phyloP scores from a whole-genome alignment of 92 coral and sea anemone genomes.

The Palythoa heliodiscus region DNA sequence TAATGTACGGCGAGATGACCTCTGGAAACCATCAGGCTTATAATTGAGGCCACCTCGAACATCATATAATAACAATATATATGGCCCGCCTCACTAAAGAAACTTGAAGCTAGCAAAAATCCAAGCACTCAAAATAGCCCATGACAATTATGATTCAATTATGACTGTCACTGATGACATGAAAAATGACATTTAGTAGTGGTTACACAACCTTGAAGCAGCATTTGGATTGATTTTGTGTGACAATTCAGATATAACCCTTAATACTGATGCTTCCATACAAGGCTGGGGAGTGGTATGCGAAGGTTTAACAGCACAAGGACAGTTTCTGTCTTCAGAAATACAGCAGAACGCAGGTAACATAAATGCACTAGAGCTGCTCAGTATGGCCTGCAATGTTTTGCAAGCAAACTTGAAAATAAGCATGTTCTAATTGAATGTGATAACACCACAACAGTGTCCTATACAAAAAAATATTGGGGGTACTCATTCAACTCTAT shows the following conservation, averaged over 20 bases:
- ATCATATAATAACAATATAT: too few species aligned
- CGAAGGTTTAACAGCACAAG: slow-evolving; percentile 39
- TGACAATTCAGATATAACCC: slow-evolving; percentile 48
- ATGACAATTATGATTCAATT: slow-evolving; percentile 40
- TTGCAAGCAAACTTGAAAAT: slow-evolving; percentile 31
- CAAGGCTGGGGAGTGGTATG: slow-evolving; percentile 58
- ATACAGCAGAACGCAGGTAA: slow-evolving; percentile 38
- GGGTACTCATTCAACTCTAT: slow-evolving; percentile 54
- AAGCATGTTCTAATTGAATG: slow-evolving; percentile 54
- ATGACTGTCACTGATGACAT: slow-evolving; percentile 42
- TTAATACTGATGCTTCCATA: slow-evolving; percentile 46
- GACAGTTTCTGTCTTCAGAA: slow-evolving; percentile 53
- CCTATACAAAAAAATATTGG: slow-evolving; percentile 40
- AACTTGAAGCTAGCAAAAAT: slow-evolving; percentile 47
- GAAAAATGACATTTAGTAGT: slow-evolving; percentile 40
- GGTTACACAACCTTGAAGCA: slow-evolving; percentile 35
- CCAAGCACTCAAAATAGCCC: slow-evolving; percentile 36
- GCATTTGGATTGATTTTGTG: slow-evolving; percentile 47
- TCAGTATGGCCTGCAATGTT: slow-evolving; percentile 52
- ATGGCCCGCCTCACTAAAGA: slow-evolving; percentile 48
- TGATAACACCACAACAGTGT: neutral
- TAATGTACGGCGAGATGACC: too few species aligned
- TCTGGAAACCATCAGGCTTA: too few species aligned
- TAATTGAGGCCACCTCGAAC: too few species aligned
- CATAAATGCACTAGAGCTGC: slow-evolving; percentile 55